These are phyloP conservation scores for Actinostola sp. DNA, from an alignment of 92 coral and sea anemone species.

Conservation along the genomic window DNA sequence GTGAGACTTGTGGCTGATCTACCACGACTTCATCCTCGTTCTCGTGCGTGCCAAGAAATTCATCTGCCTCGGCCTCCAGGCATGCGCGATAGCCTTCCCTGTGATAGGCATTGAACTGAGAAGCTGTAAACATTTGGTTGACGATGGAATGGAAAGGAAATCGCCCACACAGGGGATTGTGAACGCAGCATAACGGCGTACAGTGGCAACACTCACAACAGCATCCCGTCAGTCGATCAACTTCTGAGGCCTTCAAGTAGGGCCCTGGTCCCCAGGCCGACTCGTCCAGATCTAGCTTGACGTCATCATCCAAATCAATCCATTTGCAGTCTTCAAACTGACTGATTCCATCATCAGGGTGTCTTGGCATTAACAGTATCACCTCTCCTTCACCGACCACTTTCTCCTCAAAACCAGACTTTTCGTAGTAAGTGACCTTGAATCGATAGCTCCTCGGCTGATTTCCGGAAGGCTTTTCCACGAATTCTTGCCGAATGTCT, in stretches of 20 bases:
- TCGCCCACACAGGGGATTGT: neutral
- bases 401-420: too few relatives aligned
- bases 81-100: constrained; percentile 93
- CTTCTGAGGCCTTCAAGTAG: constrained; percentile 66
- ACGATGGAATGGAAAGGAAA: constrained; percentile 79
- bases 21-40: neutral
- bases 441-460: too few relatives aligned
- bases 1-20: neutral
- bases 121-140: constrained; percentile 80
- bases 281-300: constrained; percentile 59
- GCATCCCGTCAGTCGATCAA: constrained; percentile 77
- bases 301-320: constrained; percentile 50
- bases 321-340: constrained; percentile 29
- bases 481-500: too few relatives aligned
- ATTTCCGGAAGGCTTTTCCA: too few relatives aligned
- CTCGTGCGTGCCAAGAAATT: constrained; percentile 43
- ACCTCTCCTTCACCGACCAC: too few relatives aligned
- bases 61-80: constrained; percentile 68
- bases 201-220: constrained; percentile 88
- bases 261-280: constrained; percentile 86
- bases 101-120: constrained; percentile 80
- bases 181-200: neutral
- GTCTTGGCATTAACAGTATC: too few relatives aligned
- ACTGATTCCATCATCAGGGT: constrained; percentile 66
- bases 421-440: too few relatives aligned